Conservation (phyloP, 2,888 invertebrate species). For the Tuta absoluta region DNA sequence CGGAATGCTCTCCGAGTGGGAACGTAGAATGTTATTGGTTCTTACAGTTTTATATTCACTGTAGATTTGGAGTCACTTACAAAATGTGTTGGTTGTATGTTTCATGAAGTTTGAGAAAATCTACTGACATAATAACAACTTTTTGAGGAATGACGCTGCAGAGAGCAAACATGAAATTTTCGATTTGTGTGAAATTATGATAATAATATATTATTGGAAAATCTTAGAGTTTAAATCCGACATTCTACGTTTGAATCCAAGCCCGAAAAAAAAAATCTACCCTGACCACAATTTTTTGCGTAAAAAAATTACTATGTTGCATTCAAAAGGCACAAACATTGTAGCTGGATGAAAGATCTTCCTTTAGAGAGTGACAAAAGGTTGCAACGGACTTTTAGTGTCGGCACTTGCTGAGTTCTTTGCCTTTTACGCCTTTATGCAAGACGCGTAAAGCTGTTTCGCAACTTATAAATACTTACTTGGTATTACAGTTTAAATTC, state of each 20-base stretch:
- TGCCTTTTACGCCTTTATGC: slow-evolving; percentile 42
- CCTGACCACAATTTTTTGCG: not conserved
- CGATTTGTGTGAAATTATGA: too few species aligned
- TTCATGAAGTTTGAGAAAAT: too few species aligned
- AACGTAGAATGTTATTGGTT: slow-evolving; percentile 15
- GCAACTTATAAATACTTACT: not conserved
- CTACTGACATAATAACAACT: too few species aligned
- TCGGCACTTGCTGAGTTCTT: slow-evolving; percentile 57
- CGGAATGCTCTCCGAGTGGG: slow-evolving; percentile 13
- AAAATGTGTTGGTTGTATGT: too few species aligned
- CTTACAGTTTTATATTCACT: slow-evolving; percentile 14
- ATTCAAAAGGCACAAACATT: slow-evolving; percentile 36
- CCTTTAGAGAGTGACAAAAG: slow-evolving; percentile 51
- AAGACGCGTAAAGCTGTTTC: slow-evolving; percentile 4
- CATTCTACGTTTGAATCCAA: too few species aligned
- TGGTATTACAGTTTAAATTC: not conserved
- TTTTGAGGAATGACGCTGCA: too few species aligned
- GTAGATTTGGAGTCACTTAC: not conserved
- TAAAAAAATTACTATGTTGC: slow-evolving; percentile 16
- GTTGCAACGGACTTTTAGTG: slow-evolving; percentile 50
- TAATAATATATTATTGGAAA: too few species aligned
- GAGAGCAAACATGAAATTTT: too few species aligned
- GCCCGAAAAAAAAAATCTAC: too few species aligned
- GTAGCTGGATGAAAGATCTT: slow-evolving; percentile 48
- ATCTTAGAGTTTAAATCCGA: too few species aligned